Percentiles rank a stretch among this genome's conserved stretches.
These are phyloP conservation scores for Pelodiscus sinensis DNA, from an alignment of 2,113 vertebrate species.

Conservation along the genomic window DNA sequence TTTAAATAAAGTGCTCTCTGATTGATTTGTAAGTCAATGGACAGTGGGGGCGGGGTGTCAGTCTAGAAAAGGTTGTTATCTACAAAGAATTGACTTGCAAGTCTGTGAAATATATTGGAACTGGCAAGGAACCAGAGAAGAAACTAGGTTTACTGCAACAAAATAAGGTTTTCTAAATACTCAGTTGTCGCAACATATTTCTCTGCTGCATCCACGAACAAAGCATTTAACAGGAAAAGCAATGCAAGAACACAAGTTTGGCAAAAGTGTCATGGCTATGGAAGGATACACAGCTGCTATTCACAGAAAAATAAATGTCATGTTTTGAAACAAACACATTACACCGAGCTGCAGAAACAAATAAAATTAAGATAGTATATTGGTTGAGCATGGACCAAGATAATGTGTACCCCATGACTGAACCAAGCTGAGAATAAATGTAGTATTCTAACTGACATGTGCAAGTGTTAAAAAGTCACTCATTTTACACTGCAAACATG, in stretches of 20 bases:
- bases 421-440: neutral
- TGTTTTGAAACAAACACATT: neutral
- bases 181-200: slow-evolving; percentile 63
- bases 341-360: neutral
- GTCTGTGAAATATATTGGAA: slow-evolving; percentile 40
- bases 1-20: slow-evolving; percentile 7
- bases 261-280: slow-evolving; percentile 6
- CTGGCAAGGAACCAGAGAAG: slow-evolving; percentile 53
- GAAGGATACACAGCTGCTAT: slow-evolving; percentile 42
- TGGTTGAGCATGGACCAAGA: rapidly evolving
- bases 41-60: slow-evolving; percentile 16
- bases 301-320: neutral
- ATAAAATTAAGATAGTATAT: neutral
- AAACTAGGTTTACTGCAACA: slow-evolving; percentile 55
- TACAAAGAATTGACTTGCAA: slow-evolving; percentile 50
- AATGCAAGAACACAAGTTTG: slow-evolving; percentile 37
- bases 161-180: slow-evolving; percentile 61
- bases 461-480: slow-evolving; percentile 55
- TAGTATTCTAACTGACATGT: neutral
- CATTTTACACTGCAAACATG: slow-evolving; percentile 69
- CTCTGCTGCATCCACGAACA: neutral
- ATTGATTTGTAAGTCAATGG: slow-evolving; percentile 15
- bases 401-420: neutral
- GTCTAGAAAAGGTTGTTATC: slow-evolving; percentile 50
- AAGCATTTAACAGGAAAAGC: slow-evolving; percentile 64